Percentiles rank a stretch among this genome's conserved stretches.
Evolutionary conservation across 2,888 invertebrate genomes (phyloP).

Genomic region (Acleris sparsana): DNA sequence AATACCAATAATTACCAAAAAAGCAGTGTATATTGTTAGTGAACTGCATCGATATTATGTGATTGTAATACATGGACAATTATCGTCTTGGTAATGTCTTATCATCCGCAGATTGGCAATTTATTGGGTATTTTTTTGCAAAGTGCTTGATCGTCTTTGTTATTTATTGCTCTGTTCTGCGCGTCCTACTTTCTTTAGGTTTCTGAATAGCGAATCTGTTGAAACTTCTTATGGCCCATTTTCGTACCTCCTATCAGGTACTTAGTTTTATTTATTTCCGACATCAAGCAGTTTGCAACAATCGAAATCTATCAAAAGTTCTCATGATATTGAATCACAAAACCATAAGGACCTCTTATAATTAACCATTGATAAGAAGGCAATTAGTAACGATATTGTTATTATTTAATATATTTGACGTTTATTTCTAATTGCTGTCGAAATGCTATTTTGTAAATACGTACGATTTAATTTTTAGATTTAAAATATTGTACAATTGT

Average conservation of each 20-base stretch:
- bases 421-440: constrained; percentile 81
- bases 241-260: constrained; percentile 3
- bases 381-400: constrained; percentile 83
- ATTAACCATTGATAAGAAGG: constrained; percentile 84
- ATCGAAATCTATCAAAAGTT: constrained; percentile 46
- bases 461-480: constrained; percentile 76
- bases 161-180: constrained; percentile 37
- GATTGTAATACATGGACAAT: constrained; percentile 70
- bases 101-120: constrained; percentile 56
- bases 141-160: constrained; percentile 57
- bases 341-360: constrained; percentile 85
- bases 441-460: constrained; percentile 81
- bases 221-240: constrained; percentile 3
- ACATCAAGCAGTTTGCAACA: constrained; percentile 59
- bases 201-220: constrained; percentile 26
- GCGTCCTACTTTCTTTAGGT: constrained; percentile 18
- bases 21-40: constrained; percentile 79
- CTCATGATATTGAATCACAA: constrained; percentile 73
- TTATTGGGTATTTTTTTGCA: constrained; percentile 51
- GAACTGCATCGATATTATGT: constrained; percentile 76
- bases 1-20: constrained; percentile 84
- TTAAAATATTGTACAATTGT: constrained; percentile 80
- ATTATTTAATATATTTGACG: constrained; percentile 84
- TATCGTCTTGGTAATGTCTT: constrained; percentile 54
- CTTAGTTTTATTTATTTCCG: constrained; percentile 36